Conservation (phyloP, 2,888 invertebrate genomes). For the Mellilla xanthometata region DNA sequence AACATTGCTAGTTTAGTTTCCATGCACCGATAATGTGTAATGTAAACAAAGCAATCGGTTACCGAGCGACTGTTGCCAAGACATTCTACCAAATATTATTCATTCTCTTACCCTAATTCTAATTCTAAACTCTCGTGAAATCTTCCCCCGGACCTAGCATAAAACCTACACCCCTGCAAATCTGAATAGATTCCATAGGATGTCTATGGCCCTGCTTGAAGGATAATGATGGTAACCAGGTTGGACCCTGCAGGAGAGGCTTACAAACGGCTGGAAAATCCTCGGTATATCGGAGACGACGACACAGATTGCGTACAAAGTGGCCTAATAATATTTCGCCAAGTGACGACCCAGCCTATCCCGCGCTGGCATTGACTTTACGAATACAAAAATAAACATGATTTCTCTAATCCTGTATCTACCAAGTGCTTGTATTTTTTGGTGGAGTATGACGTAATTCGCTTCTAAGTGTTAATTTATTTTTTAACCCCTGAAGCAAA, state of each 20-base stretch:
- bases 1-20: slow-evolving; percentile 3
- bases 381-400: slow-evolving; percentile 64
- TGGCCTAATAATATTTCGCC: slow-evolving; percentile 42
- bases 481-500: too few relatives aligned
- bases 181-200: too few relatives aligned
- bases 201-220: too few relatives aligned
- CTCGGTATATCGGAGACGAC: slow-evolving; percentile 20
- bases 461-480: slow-evolving; percentile 14
- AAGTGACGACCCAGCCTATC: slow-evolving; percentile 43
- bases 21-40: slow-evolving; percentile 6
- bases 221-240: too few relatives aligned
- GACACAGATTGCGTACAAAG: slow-evolving; percentile 35
- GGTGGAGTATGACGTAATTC: slow-evolving; percentile 41
- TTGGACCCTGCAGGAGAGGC: too few relatives aligned
- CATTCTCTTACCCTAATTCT: too few relatives aligned
- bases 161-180: too few relatives aligned
- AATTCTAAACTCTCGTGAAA: too few relatives aligned
- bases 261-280: too few relatives aligned
- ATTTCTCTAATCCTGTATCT: slow-evolving; percentile 51
- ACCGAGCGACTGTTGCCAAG: slow-evolving; percentile 12
- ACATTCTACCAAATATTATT: slow-evolving; percentile 13
- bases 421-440: slow-evolving; percentile 42
- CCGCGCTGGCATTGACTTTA: slow-evolving; percentile 60
- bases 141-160: too few relatives aligned
- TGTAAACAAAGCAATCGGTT: slow-evolving; percentile 5